phyloP scores from a whole-genome alignment of 2,888 invertebrate species.

The Theretra japonica region DNA sequence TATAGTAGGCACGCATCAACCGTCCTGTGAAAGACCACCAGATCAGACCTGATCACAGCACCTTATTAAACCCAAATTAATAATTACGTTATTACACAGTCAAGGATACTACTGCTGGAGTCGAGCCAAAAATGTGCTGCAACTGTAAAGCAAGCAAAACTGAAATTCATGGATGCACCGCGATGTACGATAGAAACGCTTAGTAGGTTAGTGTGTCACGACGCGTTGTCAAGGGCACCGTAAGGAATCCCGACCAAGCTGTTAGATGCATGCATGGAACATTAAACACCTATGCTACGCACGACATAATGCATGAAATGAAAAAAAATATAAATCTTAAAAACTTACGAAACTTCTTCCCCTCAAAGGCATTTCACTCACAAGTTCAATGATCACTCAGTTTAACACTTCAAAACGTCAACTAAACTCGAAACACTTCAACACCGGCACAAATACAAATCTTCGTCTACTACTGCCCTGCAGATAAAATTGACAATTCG shows the following conservation, averaged over 20 bases:
- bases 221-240: constrained; percentile 49
- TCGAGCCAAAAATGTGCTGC: constrained; percentile 74
- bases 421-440: constrained; percentile 34
- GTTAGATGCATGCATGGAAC: constrained; percentile 53
- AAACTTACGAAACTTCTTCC: constrained; percentile 76
- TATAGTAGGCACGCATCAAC: constrained; percentile 77
- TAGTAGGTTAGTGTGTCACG: constrained; percentile 61
- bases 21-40: constrained; percentile 78
- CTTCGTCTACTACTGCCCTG: constrained; percentile 36
- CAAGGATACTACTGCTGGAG: constrained; percentile 79
- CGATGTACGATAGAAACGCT: constrained; percentile 47
- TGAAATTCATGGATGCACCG: constrained; percentile 69
- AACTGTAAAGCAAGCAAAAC: constrained; percentile 69
- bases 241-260: constrained; percentile 39
- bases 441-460: constrained; percentile 31
- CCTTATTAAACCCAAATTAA: constrained; percentile 49
- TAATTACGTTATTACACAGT: constrained; percentile 66
- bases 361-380: constrained; percentile 77
- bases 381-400: constrained; percentile 49
- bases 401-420: constrained; percentile 39
- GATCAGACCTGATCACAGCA: constrained; percentile 65
- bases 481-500: constrained; percentile 55
- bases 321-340: constrained; percentile 49
- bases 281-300: constrained; percentile 38
- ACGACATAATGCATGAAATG: constrained; percentile 39